These are phyloP conservation scores for Caenorhabditis virilis DNA, from an alignment of 2,888 invertebrate species.

Conservation along the genomic window DNA sequence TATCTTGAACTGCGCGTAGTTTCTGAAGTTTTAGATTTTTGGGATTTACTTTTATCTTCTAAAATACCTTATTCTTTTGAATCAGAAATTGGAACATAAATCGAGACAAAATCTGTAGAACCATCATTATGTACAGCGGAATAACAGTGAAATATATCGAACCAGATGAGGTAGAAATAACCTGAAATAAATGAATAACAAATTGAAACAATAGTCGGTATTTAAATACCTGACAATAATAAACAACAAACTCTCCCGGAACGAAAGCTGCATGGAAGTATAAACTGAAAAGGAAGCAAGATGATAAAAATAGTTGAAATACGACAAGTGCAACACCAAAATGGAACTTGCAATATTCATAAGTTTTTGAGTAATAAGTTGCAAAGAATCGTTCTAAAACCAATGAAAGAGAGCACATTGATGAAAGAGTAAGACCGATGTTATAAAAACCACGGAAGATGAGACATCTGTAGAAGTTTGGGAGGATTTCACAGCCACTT, in stretches of 20 bases:
- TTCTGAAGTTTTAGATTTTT: too few relatives aligned
- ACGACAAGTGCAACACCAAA: slow-evolving; percentile 3
- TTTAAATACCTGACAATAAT: slow-evolving; percentile 14
- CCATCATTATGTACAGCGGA: slow-evolving; percentile 11
- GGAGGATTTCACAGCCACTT: slow-evolving; percentile 11
- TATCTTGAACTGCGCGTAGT: neutral
- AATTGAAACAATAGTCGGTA: neutral
- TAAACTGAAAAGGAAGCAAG: slow-evolving; percentile 7
- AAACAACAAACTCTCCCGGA: slow-evolving; percentile 6
- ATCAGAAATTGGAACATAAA: slow-evolving; percentile 10
- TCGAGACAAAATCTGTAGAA: slow-evolving; percentile 8
- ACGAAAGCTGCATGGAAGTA: slow-evolving; percentile 13
- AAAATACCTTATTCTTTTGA: slow-evolving; percentile 7
- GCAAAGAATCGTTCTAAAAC: slow-evolving; percentile 13
- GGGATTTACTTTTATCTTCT: neutral
- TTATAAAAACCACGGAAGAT: slow-evolving; percentile 13
- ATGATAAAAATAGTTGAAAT: slow-evolving; percentile 7
- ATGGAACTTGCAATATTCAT: slow-evolving; percentile 9
- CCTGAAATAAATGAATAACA: slow-evolving; percentile 12
- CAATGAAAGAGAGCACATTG: slow-evolving; percentile 16
- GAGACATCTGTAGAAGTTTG: slow-evolving; percentile 15
- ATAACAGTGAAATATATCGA: slow-evolving; percentile 10
- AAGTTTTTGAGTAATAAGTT: neutral
- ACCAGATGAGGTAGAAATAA: slow-evolving; percentile 10
- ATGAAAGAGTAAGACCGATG: slow-evolving; percentile 15